Evolutionary conservation across 1,140 invertebrate species (phyloP).

Genomic region (Agrypnia vestita): DNA sequence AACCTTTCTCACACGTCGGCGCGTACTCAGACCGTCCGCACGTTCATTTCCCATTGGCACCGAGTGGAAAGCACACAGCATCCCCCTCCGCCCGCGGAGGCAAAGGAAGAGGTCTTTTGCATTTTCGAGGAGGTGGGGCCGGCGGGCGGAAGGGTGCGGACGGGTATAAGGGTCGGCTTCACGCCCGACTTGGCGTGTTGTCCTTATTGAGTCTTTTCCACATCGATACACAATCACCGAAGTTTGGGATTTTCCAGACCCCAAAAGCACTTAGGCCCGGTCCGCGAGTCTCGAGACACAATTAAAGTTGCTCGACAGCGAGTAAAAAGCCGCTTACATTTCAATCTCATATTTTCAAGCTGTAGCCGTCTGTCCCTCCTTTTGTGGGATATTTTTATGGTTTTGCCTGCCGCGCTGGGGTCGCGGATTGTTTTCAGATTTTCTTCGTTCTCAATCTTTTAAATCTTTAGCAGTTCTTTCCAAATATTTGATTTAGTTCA

Average conservation of each 20-base stretch:
- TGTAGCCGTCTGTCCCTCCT: neutral
- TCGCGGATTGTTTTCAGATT: neutral
- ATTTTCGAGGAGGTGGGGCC: neutral
- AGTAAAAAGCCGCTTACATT: neutral
- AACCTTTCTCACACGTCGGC: constrained; percentile 42
- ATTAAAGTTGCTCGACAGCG: neutral
- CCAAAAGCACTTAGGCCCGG: constrained; percentile 31
- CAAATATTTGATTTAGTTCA: neutral
- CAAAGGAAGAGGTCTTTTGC: neutral
- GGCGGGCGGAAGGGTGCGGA: constrained; percentile 10
- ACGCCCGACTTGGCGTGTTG: constrained; percentile 48
- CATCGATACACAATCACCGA: constrained; percentile 53
- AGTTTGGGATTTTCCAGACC: constrained; percentile 47
- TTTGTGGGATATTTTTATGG: neutral
- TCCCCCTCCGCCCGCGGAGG: neutral
- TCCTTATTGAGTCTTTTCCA: constrained; percentile 57
- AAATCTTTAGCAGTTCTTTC: constrained; percentile 9
- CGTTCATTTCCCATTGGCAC: constrained; percentile 20
- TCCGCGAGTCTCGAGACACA: neutral
- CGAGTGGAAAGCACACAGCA: neutral
- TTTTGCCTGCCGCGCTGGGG: neutral
- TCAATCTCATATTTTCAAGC: neutral
- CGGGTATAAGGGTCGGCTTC: constrained; percentile 38
- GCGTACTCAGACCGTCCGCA: constrained; percentile 11
- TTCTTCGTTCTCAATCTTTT: neutral